Conservation (phyloP, 1,140 invertebrate species). For the Tribolium madens region DNA sequence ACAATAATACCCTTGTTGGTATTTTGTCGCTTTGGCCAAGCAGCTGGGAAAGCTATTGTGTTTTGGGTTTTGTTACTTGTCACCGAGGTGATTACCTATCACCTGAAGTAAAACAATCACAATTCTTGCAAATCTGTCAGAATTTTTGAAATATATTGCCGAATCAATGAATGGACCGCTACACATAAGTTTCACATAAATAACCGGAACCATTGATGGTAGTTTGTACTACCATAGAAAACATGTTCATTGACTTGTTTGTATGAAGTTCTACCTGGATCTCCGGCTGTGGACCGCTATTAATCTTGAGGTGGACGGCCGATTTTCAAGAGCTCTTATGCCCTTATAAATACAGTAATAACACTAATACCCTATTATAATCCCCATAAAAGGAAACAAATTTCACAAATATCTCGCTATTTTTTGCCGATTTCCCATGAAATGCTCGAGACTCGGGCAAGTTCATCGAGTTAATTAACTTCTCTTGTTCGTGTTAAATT, state of each 20-base stretch:
- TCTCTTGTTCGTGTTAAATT: not conserved
- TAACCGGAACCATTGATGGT: slow-evolving; percentile 13
- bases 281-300: not conserved
- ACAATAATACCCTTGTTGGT: slow-evolving; percentile 34
- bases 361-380: slow-evolving; percentile 32
- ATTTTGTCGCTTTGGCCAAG: slow-evolving; percentile 20
- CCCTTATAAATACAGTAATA: slow-evolving; percentile 28
- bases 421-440: slow-evolving; percentile 34
- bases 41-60: slow-evolving; percentile 17
- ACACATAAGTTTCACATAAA: slow-evolving; percentile 29
- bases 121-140: not conserved
- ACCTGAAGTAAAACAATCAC: not conserved
- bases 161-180: not conserved
- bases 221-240: slow-evolving; percentile 6
- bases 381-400: slow-evolving; percentile 18
- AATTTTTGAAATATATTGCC: slow-evolving; percentile 5
- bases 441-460: not conserved
- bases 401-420: slow-evolving; percentile 17
- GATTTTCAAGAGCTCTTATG: slow-evolving; percentile 27
- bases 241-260: slow-evolving; percentile 32
- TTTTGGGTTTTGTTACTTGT: not conserved
- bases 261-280: slow-evolving; percentile 17
- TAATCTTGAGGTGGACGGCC: slow-evolving; percentile 12
- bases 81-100: slow-evolving; percentile 8
- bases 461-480: slow-evolving; percentile 20